These are phyloP conservation scores for Drosophila bocki DNA, from an alignment of 1,140 invertebrate genomes.

Conservation along the genomic window DNA sequence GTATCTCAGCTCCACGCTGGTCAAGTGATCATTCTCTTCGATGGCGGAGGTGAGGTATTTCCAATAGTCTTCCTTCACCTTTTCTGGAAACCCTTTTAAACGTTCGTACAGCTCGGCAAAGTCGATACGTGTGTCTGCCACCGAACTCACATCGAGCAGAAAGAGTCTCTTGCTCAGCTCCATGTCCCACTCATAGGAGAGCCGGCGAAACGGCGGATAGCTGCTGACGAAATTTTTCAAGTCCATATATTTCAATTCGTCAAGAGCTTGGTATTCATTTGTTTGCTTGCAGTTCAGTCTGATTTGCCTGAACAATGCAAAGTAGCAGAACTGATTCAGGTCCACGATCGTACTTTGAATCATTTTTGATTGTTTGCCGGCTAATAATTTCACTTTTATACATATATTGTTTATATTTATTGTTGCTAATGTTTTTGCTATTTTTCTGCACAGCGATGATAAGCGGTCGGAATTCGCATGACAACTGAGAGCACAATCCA, in stretches of 20 bases:
- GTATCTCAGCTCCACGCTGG: conserved; percentile 8
- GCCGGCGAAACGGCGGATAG: not conserved
- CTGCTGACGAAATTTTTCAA: not conserved
- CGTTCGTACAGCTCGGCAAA: conserved; percentile 9
- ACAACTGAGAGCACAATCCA: not conserved
- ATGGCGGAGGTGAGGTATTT: not conserved
- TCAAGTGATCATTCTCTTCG: conserved; percentile 8
- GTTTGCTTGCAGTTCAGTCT: conserved; percentile 2
- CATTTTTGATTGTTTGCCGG: not conserved
- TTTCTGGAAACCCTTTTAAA: not conserved
- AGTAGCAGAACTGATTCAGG: conserved; percentile 18
- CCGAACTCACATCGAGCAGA: not conserved
- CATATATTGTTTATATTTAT: not conserved
- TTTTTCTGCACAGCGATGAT: not conserved
- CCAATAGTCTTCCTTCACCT: not conserved
- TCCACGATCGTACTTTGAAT: not conserved
- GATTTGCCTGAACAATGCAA: conserved; percentile 16
- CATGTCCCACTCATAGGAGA: conserved; percentile 5
- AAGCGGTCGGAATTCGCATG: not conserved
- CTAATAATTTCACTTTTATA: no score
- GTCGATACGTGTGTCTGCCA: not conserved
- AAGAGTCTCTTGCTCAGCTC: not conserved
- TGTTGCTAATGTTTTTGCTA: no score
- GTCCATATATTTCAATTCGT: conserved; percentile 4
- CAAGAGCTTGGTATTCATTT: not conserved